Evolutionary conservation across 2,888 invertebrate species (phyloP), one percentile per base, ranked within the genome.

Genomic region (Aethes cnicana): DNA sequence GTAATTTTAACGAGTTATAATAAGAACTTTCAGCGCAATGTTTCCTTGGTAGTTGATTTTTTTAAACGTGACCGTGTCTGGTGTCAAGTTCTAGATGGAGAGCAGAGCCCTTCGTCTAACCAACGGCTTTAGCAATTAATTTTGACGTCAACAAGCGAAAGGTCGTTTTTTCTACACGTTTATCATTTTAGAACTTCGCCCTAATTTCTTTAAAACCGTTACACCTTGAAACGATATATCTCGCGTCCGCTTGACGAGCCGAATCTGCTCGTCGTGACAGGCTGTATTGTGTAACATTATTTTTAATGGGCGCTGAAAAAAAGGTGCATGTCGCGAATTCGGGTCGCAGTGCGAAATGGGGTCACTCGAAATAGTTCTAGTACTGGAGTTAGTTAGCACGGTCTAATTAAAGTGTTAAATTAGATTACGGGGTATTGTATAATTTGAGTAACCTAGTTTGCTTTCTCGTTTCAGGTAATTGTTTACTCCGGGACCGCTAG

Each of bases 301-400:
- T 77, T 78, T 81, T 77, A 81, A 81, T 79, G 73, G 69, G 63
- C 67, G 62, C 70, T 71, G 72, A 72, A 77, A 79, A 78, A 78
- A 70, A 71, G 68, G 62, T 80, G 77, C 79, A 84, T 75, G 73
- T 78, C 64, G 82, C 81, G 77, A 84, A 88, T 84, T 79, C 63
- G 70, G 88, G 87, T 83, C 88, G 82, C 72, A 47, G 60, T 58
- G 61, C 55, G 70, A 66, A 84, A 83, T 81, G 85, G 66, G 88
- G 87, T 87, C 88, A 81, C 66, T 69, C 75, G 72, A 84, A 85
- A 84, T 84, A 83, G 78, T 74, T 66, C 63, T 69, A 72, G 74
- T 77, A 77, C 75, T 77, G 67, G 67, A 69, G 75, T 80, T 81
- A 79, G 81, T 84, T 85, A 82, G 78, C 80, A 79, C 77, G 81